Conservation (phyloP, 2,888 invertebrate species). For the Heteropelma amictum region DNA sequence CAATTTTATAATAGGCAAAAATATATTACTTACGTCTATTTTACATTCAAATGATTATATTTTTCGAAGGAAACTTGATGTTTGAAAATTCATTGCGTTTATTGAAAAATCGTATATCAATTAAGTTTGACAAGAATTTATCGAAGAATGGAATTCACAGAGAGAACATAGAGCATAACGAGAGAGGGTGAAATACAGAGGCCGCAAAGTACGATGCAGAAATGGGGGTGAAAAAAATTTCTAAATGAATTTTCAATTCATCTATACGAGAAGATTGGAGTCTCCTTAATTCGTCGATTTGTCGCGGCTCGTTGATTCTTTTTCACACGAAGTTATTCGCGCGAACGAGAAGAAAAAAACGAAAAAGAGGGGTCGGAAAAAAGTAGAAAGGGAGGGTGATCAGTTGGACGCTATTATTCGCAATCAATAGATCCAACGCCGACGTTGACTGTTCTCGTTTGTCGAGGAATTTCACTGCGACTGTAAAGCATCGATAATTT, state of each 20-base stretch:
- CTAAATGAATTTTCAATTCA: slow-evolving; percentile 39
- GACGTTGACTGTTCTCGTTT: slow-evolving; percentile 15
- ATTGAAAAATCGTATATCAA: too few relatives aligned
- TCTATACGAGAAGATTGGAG: slow-evolving; percentile 27
- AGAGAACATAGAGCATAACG: not conserved
- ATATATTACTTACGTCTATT: too few relatives aligned
- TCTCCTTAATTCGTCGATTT: slow-evolving; percentile 37
- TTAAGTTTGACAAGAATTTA: too few relatives aligned
- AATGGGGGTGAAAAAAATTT: slow-evolving; percentile 5
- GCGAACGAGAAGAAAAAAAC: slow-evolving; percentile 8
- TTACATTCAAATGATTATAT: too few relatives aligned
- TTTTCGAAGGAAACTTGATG: too few relatives aligned
- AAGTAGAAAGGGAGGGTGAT: slow-evolving; percentile 11
- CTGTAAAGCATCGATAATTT: slow-evolving; percentile 30
- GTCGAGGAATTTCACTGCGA: slow-evolving; percentile 22
- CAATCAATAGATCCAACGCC: slow-evolving; percentile 48
- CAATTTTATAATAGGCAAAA: too few relatives aligned
- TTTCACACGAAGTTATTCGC: slow-evolving; percentile 8
- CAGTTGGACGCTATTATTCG: slow-evolving; percentile 46
- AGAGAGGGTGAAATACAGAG: not conserved
- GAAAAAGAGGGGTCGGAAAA: not conserved
- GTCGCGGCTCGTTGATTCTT: slow-evolving; percentile 4
- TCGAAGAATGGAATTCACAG: too few relatives aligned
- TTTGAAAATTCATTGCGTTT: too few relatives aligned
- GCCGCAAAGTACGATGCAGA: too few relatives aligned